phyloP scores from a whole-genome alignment of 2,888 invertebrate species.

The Saturnia japonica region DNA sequence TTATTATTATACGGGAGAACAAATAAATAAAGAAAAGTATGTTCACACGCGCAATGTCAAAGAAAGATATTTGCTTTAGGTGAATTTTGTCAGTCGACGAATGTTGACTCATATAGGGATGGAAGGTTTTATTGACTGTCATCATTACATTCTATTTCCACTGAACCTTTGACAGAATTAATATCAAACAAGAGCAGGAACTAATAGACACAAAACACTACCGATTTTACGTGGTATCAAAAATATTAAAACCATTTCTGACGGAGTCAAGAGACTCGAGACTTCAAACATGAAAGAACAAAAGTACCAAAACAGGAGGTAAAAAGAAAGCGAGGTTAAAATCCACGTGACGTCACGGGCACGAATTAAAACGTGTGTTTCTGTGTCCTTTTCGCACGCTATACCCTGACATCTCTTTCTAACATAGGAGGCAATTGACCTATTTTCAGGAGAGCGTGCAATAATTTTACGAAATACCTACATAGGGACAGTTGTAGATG shows the following conservation, averaged over 20 bases:
- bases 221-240: slow-evolving; percentile 44
- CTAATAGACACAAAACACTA: slow-evolving; percentile 44
- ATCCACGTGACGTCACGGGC: slow-evolving; percentile 77
- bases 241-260: slow-evolving; percentile 44
- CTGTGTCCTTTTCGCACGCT: slow-evolving; percentile 59
- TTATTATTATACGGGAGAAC: too few species aligned
- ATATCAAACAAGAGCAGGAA: neutral
- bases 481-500: slow-evolving; percentile 60
- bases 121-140: too few species aligned
- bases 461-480: slow-evolving; percentile 74
- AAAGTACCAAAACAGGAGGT: slow-evolving; percentile 63
- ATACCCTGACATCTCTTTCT: slow-evolving; percentile 57
- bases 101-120: too few species aligned
- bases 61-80: too few species aligned
- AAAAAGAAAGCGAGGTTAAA: slow-evolving; percentile 71
- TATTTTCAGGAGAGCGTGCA: slow-evolving; percentile 75
- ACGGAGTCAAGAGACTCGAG: slow-evolving; percentile 44
- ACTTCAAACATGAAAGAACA: slow-evolving; percentile 38
- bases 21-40: too few species aligned
- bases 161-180: too few species aligned
- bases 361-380: slow-evolving; percentile 70
- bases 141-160: too few species aligned
- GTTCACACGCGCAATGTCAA: too few species aligned
- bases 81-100: too few species aligned
- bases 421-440: slow-evolving; percentile 76